These are phyloP conservation scores for Orestias chungarensis DNA, from an alignment of 2,797 vertebrate species.

Conservation along the genomic window DNA sequence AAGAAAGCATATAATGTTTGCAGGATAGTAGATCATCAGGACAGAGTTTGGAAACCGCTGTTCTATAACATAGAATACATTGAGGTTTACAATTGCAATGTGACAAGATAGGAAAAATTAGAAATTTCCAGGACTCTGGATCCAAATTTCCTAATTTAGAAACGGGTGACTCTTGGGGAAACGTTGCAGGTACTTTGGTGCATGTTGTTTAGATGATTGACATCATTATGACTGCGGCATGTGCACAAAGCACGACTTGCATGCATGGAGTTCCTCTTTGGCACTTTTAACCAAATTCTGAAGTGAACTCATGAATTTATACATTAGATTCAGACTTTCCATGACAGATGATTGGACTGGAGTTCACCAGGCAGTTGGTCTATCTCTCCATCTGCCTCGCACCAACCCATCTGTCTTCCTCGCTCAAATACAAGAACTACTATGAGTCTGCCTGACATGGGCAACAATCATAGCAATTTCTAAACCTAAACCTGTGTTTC, in stretches of 20 bases:
- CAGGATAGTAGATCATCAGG: too few species aligned
- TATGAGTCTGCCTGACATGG: background rate
- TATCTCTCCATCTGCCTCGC: conserved; percentile 12
- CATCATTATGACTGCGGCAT: background rate
- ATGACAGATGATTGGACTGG: background rate
- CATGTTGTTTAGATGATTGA: background rate
- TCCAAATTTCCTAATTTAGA: background rate
- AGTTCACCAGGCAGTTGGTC: background rate
- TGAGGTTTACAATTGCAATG: background rate
- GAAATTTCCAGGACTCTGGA: background rate
- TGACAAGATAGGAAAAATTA: background rate
- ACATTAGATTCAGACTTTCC: conserved; percentile 3
- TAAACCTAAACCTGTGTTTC: background rate
- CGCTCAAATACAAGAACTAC: background rate
- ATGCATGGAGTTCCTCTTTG: background rate
- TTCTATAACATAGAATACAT: background rate
- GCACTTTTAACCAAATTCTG: background rate
- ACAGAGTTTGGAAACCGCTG: too few species aligned
- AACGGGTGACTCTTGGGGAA: background rate
- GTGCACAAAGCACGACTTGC: background rate
- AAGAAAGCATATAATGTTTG: too few species aligned
- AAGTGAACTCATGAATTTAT: conserved; percentile 7
- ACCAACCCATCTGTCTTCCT: conserved; percentile 13
- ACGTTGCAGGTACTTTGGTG: background rate
- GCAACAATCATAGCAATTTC: background rate